Evolutionary conservation across 2,797 vertebrate genomes (phyloP).

Genomic region (Spheniscus humboldti): DNA sequence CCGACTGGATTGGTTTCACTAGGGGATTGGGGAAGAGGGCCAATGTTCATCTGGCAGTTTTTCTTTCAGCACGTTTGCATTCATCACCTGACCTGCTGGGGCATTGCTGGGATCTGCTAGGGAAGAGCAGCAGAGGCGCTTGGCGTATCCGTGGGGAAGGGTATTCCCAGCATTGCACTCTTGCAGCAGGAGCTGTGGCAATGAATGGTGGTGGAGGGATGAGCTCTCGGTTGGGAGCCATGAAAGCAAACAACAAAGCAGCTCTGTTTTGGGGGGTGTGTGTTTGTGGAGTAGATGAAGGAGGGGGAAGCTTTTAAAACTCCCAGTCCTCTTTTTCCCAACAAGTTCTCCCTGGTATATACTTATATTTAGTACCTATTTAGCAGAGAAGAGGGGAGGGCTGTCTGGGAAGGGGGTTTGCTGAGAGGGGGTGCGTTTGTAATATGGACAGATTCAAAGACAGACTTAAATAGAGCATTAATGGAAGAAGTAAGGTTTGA

Average conservation of each 20-base stretch:
- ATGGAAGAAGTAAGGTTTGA: not conserved
- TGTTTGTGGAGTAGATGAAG: not conserved
- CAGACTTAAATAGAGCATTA: not conserved
- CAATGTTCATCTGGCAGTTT: not conserved
- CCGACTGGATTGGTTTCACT: not conserved
- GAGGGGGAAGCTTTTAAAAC: not conserved
- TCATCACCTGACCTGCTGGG: not conserved
- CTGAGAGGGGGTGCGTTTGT: not conserved
- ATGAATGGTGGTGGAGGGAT: not conserved
- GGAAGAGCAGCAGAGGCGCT: not conserved
- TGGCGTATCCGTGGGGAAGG: accelerated
- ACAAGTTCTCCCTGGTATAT: not conserved
- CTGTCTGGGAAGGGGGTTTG: not conserved
- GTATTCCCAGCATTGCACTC: not conserved
- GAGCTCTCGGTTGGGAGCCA: not conserved
- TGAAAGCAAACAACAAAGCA: not conserved
- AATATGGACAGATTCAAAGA: not conserved
- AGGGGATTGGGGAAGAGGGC: not conserved
- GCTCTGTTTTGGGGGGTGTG: not conserved
- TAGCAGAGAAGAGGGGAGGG: not conserved
- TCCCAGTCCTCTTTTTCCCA: not conserved
- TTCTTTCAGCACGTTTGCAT: not conserved
- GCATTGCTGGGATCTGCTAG: not conserved
- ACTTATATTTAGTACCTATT: not conserved
- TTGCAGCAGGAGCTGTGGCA: not conserved